Percentiles rank a stretch among this genome's conserved stretches.
phyloP scores from a whole-genome alignment of 2,888 invertebrate species.

The Nowickia ferox region DNA sequence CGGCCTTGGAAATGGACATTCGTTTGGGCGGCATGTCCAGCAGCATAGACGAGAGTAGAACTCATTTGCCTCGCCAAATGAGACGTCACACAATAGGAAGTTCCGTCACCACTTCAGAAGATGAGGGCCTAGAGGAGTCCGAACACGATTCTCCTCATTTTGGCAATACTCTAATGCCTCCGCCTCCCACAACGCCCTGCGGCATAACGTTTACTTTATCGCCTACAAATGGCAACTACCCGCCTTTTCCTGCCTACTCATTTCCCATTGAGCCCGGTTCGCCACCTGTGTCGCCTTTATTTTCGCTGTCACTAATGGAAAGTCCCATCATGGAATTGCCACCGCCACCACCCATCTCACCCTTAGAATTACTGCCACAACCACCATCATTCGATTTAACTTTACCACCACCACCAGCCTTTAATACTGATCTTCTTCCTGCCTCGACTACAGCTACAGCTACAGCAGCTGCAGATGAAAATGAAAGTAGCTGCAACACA shows the following conservation, averaged over 20 bases:
- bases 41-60: conserved; percentile 79
- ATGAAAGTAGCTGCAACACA: conserved; percentile 72
- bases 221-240: conserved; percentile 84
- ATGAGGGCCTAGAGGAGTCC: conserved; percentile 83
- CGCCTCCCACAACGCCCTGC: conserved; percentile 84
- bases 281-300: conserved; percentile 82
- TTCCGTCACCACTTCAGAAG: conserved; percentile 83
- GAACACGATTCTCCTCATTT: conserved; percentile 83
- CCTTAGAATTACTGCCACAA: conserved; percentile 74
- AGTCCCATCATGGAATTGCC: conserved; percentile 80
- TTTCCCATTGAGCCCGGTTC: conserved; percentile 80
- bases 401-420: conserved; percentile 74
- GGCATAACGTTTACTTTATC: conserved; percentile 87
- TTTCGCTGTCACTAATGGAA: conserved; percentile 79
- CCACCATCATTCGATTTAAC: conserved; percentile 73
- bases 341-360: conserved; percentile 76
- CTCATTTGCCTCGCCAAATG: conserved; percentile 78
- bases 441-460: conserved; percentile 37
- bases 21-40: conserved; percentile 76
- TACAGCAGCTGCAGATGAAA: conserved; percentile 65
- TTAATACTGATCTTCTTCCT: conserved; percentile 62
- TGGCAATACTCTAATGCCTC: conserved; percentile 83
- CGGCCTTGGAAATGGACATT: conserved; percentile 78
- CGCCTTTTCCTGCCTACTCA: conserved; percentile 78
- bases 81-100: conserved; percentile 80